phyloP scores from a whole-genome alignment of 2,888 invertebrate genomes.

The Anticlea derivata region DNA sequence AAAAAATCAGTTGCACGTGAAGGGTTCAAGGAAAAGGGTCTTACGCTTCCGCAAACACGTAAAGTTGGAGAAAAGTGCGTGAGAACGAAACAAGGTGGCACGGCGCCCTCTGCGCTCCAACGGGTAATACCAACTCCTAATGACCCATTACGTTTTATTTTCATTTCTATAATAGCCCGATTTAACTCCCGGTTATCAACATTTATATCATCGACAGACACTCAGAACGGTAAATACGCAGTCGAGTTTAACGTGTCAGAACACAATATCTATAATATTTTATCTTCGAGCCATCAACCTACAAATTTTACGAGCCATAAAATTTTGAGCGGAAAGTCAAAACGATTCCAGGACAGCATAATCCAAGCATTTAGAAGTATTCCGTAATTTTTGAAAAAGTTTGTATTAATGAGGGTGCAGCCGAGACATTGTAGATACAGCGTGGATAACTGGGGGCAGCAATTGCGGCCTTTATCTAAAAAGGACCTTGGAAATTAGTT shows the following conservation, averaged over 20 bases:
- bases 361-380: slow-evolving; percentile 35
- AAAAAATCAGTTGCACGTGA: slow-evolving; percentile 49
- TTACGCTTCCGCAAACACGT: slow-evolving; percentile 57
- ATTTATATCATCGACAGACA: slow-evolving; percentile 61
- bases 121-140: slow-evolving; percentile 52
- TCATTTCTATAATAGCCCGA: slow-evolving; percentile 60
- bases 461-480: slow-evolving; percentile 65
- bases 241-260: slow-evolving; percentile 57
- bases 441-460: slow-evolving; percentile 59
- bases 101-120: slow-evolving; percentile 47
- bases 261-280: slow-evolving; percentile 57
- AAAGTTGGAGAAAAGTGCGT: slow-evolving; percentile 58
- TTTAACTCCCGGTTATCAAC: slow-evolving; percentile 62
- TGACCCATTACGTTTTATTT: slow-evolving; percentile 65
- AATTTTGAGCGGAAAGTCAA: slow-evolving; percentile 37
- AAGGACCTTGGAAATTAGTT: slow-evolving; percentile 67
- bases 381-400: slow-evolving; percentile 38
- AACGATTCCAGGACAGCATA: slow-evolving; percentile 36
- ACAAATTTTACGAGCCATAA: slow-evolving; percentile 40
- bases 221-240: slow-evolving; percentile 53
- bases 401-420: slow-evolving; percentile 38
- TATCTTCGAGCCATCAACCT: slow-evolving; percentile 47
- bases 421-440: slow-evolving; percentile 40
- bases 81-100: slow-evolving; percentile 71
- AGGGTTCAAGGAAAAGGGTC: slow-evolving; percentile 57